Conservation (phyloP, 1,140 invertebrate genomes). For the Ptiloglossa arizonensis region DNA sequence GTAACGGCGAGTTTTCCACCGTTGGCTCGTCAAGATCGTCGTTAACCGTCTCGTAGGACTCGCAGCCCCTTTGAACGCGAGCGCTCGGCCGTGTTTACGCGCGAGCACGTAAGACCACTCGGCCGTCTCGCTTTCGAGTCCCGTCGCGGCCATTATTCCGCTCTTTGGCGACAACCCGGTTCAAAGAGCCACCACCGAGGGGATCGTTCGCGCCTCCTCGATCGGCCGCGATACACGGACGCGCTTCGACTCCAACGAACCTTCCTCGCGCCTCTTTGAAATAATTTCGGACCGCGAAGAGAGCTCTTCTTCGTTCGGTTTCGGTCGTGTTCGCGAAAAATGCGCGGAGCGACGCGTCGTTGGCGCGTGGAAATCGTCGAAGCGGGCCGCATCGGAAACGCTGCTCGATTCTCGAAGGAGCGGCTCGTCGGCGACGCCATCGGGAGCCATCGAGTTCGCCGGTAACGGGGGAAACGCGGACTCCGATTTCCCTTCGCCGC, state of each 20-base stretch:
- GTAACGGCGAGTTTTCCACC: slow-evolving; percentile 16
- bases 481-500: slow-evolving; percentile 37
- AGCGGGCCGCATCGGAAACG: slow-evolving; percentile 33
- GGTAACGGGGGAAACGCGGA: slow-evolving; percentile 34
- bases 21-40: slow-evolving; percentile 23
- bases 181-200: slow-evolving; percentile 8
- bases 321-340: neutral
- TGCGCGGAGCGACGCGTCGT: neutral
- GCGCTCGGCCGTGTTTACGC: slow-evolving; percentile 41
- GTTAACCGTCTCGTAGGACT: slow-evolving; percentile 28
- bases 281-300: too few relatives aligned
- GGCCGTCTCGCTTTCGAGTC: neutral
- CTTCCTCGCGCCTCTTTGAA: too few relatives aligned
- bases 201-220: slow-evolving; percentile 32
- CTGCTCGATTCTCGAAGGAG: slow-evolving; percentile 57
- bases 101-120: slow-evolving; percentile 44
- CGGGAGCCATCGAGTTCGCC: slow-evolving; percentile 51
- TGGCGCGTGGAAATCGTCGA: slow-evolving; percentile 7
- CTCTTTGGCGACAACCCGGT: slow-evolving; percentile 12
- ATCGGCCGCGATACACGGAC: too few relatives aligned
- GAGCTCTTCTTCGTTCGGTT: too few relatives aligned
- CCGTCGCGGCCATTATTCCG: slow-evolving; percentile 31
- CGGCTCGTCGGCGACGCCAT: slow-evolving; percentile 41
- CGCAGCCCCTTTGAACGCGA: slow-evolving; percentile 20
- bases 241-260: too few relatives aligned